Evolutionary conservation across 2,113 vertebrate genomes (phyloP).

Genomic region (Antennarius striatus): DNA sequence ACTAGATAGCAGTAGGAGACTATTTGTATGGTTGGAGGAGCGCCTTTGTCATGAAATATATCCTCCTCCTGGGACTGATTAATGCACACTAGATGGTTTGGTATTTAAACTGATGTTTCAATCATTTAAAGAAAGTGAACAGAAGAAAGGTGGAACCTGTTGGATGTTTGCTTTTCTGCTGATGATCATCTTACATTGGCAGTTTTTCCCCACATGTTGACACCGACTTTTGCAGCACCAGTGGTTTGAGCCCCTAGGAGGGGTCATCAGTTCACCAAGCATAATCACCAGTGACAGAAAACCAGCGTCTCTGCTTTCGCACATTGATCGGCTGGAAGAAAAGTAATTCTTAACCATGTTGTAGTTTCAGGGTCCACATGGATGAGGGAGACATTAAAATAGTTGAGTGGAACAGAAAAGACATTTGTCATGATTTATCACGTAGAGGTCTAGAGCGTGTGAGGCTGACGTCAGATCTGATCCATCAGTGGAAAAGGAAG

Average conservation of each 20-base stretch:
- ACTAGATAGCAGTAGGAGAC: conserved; percentile 67
- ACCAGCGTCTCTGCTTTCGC: no score
- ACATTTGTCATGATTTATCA: not conserved
- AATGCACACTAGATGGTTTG: not conserved
- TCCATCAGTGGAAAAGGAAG: not conserved
- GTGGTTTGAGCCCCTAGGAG: not conserved
- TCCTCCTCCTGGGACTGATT: not conserved
- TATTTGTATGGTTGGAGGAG: not conserved
- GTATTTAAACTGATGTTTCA: not conserved
- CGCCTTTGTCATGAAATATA: not conserved
- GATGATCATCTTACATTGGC: not conserved
- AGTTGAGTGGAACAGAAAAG: no score
- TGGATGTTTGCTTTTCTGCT: not conserved
- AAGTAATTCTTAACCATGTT: no score
- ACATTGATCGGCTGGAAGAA: no score
- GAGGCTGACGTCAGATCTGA: no score
- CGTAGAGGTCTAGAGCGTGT: not conserved
- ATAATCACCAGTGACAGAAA: conserved; percentile 41
- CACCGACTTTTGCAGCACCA: not conserved
- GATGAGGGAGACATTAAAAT: no score
- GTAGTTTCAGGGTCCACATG: no score
- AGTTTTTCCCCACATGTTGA: not conserved
- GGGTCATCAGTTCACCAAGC: conserved; percentile 25
- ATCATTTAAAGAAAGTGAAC: not conserved
- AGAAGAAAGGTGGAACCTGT: not conserved